Evolutionary conservation across 2,797 vertebrate species (phyloP).

Genomic region (Ibycter americanus): DNA sequence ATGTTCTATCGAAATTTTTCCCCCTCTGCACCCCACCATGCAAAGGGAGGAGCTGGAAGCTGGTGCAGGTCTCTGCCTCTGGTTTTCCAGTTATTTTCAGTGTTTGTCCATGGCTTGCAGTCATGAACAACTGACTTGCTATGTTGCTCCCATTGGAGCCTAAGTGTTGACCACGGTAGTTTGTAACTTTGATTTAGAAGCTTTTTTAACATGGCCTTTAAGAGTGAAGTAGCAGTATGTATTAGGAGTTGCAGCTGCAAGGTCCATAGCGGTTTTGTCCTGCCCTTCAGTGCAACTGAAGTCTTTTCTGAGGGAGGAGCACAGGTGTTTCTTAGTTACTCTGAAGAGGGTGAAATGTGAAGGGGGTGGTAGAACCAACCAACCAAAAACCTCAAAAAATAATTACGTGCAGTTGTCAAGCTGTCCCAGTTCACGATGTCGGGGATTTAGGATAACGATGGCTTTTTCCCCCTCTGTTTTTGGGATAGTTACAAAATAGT

Average conservation of each 20-base stretch:
- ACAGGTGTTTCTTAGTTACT: not conserved
- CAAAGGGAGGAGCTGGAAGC: not conserved
- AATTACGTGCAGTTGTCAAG: not conserved
- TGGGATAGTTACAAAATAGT: not conserved
- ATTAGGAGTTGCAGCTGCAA: not conserved
- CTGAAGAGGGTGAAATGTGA: not conserved
- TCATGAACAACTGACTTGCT: not conserved
- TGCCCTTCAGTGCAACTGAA: not conserved
- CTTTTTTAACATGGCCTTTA: not conserved
- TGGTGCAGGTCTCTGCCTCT: not conserved
- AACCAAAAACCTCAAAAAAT: not conserved
- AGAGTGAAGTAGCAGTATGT: not conserved
- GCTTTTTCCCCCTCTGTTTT: not conserved
- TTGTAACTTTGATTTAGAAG: not conserved
- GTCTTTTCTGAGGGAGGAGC: not conserved
- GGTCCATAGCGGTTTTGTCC: not conserved
- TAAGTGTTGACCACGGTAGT: not conserved
- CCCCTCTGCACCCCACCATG: too few relatives aligned
- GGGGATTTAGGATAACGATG: not conserved
- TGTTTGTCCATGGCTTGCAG: not conserved
- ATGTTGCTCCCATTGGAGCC: not conserved
- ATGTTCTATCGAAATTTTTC: not conserved
- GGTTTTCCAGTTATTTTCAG: not conserved
- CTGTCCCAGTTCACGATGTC: not conserved
- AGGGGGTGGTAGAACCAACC: not conserved